phyloP scores from a whole-genome alignment of 2,113 vertebrate genomes.

The Aramus guarauna region DNA sequence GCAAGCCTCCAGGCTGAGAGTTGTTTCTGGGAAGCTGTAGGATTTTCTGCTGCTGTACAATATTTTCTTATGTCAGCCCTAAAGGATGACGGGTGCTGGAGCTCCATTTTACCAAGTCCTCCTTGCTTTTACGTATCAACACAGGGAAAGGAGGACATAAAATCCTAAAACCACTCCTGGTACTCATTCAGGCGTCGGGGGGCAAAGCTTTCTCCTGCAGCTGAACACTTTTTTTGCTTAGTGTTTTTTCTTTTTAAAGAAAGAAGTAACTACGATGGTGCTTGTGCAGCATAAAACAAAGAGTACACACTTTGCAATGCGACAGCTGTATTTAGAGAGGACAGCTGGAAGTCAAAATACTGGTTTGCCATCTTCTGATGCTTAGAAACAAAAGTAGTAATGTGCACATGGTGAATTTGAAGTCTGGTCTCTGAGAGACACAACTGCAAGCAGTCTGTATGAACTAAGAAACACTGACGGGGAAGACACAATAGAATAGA shows the following conservation, averaged over 20 bases:
- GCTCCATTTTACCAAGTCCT: neutral
- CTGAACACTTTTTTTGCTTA: neutral
- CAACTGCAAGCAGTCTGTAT: neutral
- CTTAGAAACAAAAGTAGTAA: conserved; percentile 10
- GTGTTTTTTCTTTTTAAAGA: neutral
- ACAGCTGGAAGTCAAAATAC: neutral
- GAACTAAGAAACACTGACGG: conserved; percentile 21
- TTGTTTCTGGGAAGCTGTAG: neutral
- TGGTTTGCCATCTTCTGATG: neutral
- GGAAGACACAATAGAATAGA: conserved; percentile 47
- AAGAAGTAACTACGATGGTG: neutral
- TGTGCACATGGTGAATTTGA: conserved; percentile 13
- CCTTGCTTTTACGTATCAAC: neutral
- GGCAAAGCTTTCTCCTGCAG: neutral
- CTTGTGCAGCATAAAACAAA: neutral
- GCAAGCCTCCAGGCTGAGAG: neutral
- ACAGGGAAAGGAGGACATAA: neutral
- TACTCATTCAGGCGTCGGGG: neutral
- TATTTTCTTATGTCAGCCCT: neutral
- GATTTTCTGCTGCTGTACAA: neutral
- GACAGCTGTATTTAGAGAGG: neutral
- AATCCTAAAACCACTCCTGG: neutral
- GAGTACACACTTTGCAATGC: neutral
- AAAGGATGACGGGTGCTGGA: neutral
- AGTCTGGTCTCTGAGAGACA: neutral